These are phyloP conservation scores for Philypnodon macrostomus DNA, from an alignment of 2,797 vertebrate genomes.

Conservation along the genomic window DNA sequence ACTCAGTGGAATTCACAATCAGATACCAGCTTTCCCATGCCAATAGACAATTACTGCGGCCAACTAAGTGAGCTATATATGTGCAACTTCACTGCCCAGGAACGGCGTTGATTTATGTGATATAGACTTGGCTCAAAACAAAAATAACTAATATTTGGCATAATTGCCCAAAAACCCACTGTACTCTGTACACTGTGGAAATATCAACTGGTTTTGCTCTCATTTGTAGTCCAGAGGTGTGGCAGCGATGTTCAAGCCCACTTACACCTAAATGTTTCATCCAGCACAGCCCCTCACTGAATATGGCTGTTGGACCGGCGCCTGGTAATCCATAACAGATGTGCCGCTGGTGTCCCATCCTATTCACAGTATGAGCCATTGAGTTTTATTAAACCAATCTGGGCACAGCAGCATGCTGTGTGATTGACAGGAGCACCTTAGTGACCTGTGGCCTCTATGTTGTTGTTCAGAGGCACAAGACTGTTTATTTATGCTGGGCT, in stretches of 20 bases:
- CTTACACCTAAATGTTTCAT: slow-evolving; percentile 44
- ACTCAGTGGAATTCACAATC: background rate
- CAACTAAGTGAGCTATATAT: background rate
- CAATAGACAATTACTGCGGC: background rate
- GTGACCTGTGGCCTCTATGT: slow-evolving; percentile 50
- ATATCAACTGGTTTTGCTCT: slow-evolving; percentile 12
- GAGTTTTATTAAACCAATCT: slow-evolving; percentile 67
- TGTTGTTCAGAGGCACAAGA: slow-evolving; percentile 47
- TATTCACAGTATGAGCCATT: slow-evolving; percentile 57
- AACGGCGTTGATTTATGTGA: background rate
- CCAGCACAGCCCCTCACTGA: slow-evolving; percentile 43
- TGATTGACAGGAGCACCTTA: slow-evolving; percentile 75
- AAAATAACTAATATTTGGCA: background rate
- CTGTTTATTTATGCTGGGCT: slow-evolving; percentile 42
- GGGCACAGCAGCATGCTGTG: slow-evolving; percentile 50
- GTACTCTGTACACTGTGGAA: background rate
- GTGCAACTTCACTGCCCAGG: background rate
- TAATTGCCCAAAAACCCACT: slow-evolving; percentile 6
- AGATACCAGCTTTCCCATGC: background rate
- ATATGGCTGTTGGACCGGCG: slow-evolving; percentile 63
- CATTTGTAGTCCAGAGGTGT: slow-evolving; percentile 31
- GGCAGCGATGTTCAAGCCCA: slow-evolving; percentile 49
- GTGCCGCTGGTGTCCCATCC: slow-evolving; percentile 55
- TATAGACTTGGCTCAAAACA: background rate
- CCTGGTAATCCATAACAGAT: slow-evolving; percentile 76